Conservation (phyloP, 2,888 invertebrate species). For the Oligia strigilis region DNA sequence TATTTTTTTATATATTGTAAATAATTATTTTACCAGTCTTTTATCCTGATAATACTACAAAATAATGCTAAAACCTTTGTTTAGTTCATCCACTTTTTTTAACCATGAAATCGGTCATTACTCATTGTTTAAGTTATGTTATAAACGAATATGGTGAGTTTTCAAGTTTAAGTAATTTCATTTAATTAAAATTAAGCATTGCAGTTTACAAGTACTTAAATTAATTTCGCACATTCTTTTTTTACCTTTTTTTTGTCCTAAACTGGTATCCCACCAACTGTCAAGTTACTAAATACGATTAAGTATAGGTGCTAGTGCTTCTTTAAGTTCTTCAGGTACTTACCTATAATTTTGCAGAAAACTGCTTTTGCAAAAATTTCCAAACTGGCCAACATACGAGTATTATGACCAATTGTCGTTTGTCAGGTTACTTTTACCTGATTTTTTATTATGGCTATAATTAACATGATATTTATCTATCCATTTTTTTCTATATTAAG, state of each 20-base stretch:
- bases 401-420: not conserved
- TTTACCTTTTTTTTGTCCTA: not conserved
- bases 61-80: not conserved
- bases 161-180: not conserved
- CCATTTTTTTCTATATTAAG: not conserved
- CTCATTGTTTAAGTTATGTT: not conserved
- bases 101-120: not conserved
- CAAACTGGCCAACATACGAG: not conserved
- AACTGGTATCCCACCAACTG: not conserved
- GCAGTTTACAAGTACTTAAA: not conserved
- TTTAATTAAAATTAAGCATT: not conserved
- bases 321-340: not conserved
- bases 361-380: not conserved
- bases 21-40: not conserved
- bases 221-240: not conserved
- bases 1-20: too few relatives aligned
- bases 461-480: not conserved
- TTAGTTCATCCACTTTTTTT: not conserved
- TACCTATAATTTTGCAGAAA: not conserved
- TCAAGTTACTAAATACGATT: constrained; percentile 1
- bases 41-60: not conserved
- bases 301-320: constrained; percentile 8
- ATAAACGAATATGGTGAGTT: not conserved
- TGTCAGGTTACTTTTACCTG: constrained; percentile 1
- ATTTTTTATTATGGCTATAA: not conserved